These are phyloP conservation scores for Scolopax bukidnonensis DNA, from an alignment of 2,797 vertebrate species.

Conservation along the genomic window DNA sequence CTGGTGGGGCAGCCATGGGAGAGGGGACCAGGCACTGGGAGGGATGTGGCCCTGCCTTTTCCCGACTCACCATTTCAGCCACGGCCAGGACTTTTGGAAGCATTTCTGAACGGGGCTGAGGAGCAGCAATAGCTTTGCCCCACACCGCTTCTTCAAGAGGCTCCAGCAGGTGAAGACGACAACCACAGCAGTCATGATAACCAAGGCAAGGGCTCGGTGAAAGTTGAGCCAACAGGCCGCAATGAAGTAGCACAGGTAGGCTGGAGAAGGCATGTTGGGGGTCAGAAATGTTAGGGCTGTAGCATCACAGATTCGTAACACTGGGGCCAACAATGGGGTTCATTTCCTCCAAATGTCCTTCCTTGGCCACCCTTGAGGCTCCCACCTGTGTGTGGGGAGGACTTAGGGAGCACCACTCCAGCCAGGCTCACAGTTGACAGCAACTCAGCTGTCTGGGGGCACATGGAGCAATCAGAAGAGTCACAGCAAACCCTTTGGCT, in stretches of 20 bases:
- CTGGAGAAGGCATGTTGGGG: constrained; percentile 67
- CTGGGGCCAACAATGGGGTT: not conserved
- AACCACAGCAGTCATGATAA: constrained; percentile 85
- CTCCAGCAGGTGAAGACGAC: constrained; percentile 71
- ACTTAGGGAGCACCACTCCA: not conserved
- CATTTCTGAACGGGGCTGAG: constrained; percentile 70
- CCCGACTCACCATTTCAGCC: constrained; percentile 90
- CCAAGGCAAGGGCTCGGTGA: constrained; percentile 85
- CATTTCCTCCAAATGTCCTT: not conserved
- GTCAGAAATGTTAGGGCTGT: not conserved
- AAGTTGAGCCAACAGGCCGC: constrained; percentile 88
- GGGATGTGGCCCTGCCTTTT: not conserved
- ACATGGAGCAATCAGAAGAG: not conserved
- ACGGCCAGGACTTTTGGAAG: constrained; percentile 77
- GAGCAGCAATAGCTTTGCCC: constrained; percentile 75
- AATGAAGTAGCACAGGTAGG: constrained; percentile 88
- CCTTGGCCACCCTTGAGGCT: not conserved
- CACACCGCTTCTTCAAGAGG: constrained; percentile 80
- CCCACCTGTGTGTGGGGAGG: rapidly evolving
- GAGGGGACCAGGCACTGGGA: not conserved
- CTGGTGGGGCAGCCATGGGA: not conserved
- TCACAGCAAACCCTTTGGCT: not conserved
- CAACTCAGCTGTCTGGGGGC: not conserved
- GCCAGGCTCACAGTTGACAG: not conserved
- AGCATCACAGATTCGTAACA: not conserved